phyloP scores from a whole-genome alignment of 2,888 invertebrate species.

The Globia sparganii region DNA sequence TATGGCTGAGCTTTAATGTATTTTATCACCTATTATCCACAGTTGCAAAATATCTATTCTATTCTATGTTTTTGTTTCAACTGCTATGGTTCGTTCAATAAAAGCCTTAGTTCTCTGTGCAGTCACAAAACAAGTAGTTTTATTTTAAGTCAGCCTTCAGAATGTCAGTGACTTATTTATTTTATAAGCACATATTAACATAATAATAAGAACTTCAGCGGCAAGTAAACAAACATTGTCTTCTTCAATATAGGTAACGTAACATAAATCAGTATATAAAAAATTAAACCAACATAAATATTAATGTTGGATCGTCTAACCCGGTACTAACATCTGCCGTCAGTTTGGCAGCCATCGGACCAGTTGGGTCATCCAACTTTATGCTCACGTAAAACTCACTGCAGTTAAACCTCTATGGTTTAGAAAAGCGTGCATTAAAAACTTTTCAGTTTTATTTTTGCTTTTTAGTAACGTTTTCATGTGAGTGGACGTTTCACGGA shows the following conservation, averaged over 20 bases:
- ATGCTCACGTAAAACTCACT: conserved; percentile 47
- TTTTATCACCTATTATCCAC: no score
- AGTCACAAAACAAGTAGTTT: no score
- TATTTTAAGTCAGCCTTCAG: background rate
- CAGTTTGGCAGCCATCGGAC: conserved; percentile 35
- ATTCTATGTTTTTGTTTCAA: no score
- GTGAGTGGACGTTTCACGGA: conserved; percentile 30
- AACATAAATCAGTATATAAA: background rate
- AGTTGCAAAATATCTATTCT: no score
- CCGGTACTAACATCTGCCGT: conserved; percentile 9
- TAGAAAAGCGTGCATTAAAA: conserved; percentile 56
- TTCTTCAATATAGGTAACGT: background rate
- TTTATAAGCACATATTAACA: background rate
- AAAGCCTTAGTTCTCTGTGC: no score
- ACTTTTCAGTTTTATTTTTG: conserved; percentile 29
- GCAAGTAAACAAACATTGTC: no score
- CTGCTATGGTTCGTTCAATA: no score
- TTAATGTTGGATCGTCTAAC: conserved; percentile 30
- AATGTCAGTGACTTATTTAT: background rate
- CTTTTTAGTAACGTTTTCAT: conserved; percentile 39
- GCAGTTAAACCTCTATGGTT: conserved; percentile 50
- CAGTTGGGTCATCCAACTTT: conserved; percentile 47
- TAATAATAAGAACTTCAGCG: background rate
- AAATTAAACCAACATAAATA: background rate
- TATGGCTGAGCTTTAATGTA: no score